A percentile compares a stretch with the other conserved stretches of the same genome.
phyloP scores from a whole-genome alignment of 2,888 invertebrate genomes.

The Temnothorax ravouxi region DNA sequence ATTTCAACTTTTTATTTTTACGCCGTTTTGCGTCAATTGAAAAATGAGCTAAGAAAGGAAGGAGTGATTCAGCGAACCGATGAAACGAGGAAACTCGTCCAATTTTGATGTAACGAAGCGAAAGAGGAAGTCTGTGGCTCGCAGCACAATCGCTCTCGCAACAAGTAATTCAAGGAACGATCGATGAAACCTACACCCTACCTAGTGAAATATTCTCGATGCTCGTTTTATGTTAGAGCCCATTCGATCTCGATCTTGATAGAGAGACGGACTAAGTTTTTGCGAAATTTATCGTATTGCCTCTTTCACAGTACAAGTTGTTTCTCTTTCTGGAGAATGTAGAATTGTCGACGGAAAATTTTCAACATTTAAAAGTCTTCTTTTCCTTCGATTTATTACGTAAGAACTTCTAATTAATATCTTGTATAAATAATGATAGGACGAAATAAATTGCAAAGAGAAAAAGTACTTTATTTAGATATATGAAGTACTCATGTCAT shows the following conservation, averaged over 20 bases:
- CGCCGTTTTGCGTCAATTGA: constrained; percentile 22
- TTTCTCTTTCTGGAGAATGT: neutral
- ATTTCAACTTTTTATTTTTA: constrained; percentile 19
- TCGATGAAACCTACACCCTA: constrained; percentile 51
- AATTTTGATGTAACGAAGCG: constrained; percentile 66
- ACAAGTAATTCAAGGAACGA: constrained; percentile 64
- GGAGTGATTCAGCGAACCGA: constrained; percentile 18
- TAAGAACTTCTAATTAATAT: constrained; percentile 1
- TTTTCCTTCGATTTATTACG: neutral
- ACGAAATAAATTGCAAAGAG: neutral
- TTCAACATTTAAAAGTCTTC: constrained; percentile 14
- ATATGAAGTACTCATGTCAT: neutral
- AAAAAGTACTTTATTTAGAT: neutral
- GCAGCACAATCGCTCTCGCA: constrained; percentile 52
- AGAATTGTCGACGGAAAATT: constrained; percentile 6
- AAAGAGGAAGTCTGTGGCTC: constrained; percentile 40
- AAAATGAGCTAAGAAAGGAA: constrained; percentile 38
- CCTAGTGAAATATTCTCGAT: constrained; percentile 44
- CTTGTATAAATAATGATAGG: neutral
- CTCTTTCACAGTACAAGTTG: neutral
- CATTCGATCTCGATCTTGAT: constrained; percentile 38
- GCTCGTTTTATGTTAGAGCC: constrained; percentile 28
- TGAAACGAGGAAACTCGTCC: constrained; percentile 48
- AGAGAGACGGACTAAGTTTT: constrained; percentile 16
- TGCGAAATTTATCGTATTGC: constrained; percentile 25